Evolutionary conservation across 2,888 invertebrate genomes (phyloP), one percentile per base, ranked within the genome.

Genomic region (Drepanosiphum platanoidis): DNA sequence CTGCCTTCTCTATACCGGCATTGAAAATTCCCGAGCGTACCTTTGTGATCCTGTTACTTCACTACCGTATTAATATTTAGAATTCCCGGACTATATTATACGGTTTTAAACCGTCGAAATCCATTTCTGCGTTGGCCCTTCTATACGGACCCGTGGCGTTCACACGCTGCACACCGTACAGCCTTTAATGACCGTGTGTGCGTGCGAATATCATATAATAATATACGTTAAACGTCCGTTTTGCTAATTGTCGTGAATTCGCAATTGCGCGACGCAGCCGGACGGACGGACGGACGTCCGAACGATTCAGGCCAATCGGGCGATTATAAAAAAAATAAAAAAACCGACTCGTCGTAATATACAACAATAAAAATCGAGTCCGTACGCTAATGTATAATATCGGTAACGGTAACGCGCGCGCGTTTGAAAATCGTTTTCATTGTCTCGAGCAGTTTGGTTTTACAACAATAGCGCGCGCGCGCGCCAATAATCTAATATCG

Each of bases 391-490:
- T 64, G 30, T 64, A 30, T 27, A 30, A 13, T 61, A 34, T 58
- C 68, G 18, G 68, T 68, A 36, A 68, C 68, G 68, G 68, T 68
- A 64, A 64, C 30, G 64, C 30, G 27, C 30, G 64, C 30, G 27
- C 3, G 64, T 36, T 36, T 22, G 9, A 68, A 68, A 68, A 36
- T 36, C n/a, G n/a, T 39, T 39, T 39, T 36, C n/a, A 71, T 71
- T 71, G 70, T 71, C 70, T 71, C 22, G 70, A 13, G 70, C 36
- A 39, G 15, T 71, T 39, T 71, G n/a, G 70, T 1, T n/a, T n/a
- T n/a, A 30, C n/a, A 78, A 78, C 64, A 64, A 64, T 78, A 27
- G 39, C 27, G 30, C 27, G 9, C 61, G 27, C 27, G 9, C 64
- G 30, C 22, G 36, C 13, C 18, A 22, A 30, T 78, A 39, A 64